Conservation (phyloP, 1,140 invertebrate species). For the Euura lappo region DNA sequence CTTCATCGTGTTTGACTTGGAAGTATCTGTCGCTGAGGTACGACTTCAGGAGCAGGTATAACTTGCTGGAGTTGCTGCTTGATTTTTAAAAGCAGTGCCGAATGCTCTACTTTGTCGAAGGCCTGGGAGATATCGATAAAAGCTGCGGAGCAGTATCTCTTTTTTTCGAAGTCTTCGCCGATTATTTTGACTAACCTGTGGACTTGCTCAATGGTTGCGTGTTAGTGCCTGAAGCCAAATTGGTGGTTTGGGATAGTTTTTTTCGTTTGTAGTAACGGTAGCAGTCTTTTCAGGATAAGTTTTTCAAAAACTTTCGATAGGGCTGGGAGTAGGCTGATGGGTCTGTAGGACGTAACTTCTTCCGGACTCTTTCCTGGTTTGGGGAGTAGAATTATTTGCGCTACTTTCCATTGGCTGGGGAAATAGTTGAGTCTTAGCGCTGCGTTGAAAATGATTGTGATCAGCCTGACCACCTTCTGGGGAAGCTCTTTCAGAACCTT, state of each 20-base stretch:
- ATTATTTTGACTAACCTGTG: constrained; percentile 29
- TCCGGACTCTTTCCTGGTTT: constrained; percentile 31
- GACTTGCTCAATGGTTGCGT: constrained; percentile 36
- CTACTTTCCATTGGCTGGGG: constrained; percentile 42
- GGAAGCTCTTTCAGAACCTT: constrained; percentile 26
- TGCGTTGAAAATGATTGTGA: constrained; percentile 26
- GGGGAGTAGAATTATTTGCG: constrained; percentile 42
- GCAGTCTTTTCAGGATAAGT: constrained; percentile 24
- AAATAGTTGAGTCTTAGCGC: constrained; percentile 16
- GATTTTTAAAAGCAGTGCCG: constrained; percentile 37
- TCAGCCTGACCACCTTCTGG: constrained; percentile 20
- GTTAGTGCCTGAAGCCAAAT: constrained; percentile 25
- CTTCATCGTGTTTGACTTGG: constrained; percentile 34
- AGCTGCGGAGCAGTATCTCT: constrained; percentile 38
- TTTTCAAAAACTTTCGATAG: constrained; percentile 29
- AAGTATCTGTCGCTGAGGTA: constrained; percentile 16
- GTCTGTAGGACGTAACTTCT: constrained; percentile 29
- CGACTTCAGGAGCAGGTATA: constrained; percentile 15
- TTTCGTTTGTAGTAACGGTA: not conserved
- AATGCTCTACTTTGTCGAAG: constrained; percentile 45
- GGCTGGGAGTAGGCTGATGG: constrained; percentile 39
- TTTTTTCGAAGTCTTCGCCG: constrained; percentile 25
- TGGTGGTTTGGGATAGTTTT: constrained; percentile 22
- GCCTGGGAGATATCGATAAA: constrained; percentile 46
- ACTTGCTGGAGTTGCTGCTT: constrained; percentile 17